These are phyloP conservation scores for Gasterosteus aculeatus DNA, from an alignment of 2,113 vertebrate species.

Conservation along the genomic window DNA sequence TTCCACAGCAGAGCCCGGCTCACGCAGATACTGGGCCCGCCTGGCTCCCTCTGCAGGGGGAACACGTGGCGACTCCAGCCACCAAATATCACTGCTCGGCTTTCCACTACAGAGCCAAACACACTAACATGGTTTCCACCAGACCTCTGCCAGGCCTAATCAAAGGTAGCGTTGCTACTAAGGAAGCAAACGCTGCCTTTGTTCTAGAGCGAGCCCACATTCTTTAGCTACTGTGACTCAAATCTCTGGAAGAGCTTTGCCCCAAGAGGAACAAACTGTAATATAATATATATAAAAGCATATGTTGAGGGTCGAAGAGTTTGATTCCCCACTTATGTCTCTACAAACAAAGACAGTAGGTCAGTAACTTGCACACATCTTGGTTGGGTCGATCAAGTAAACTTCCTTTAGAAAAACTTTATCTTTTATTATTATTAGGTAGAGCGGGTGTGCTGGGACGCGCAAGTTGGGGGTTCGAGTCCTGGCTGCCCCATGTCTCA, in stretches of 20 bases:
- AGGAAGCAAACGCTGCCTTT: not conserved
- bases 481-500: too few relatives aligned
- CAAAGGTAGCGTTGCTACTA: not conserved
- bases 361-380: not conserved
- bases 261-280: not conserved
- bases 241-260: not conserved
- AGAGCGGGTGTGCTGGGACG: too few relatives aligned
- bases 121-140: slow-evolving; percentile 3
- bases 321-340: not conserved
- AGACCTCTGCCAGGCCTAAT: not conserved
- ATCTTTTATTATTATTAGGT: not conserved
- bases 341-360: not conserved
- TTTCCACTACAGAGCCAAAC: slow-evolving; percentile 2
- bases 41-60: not conserved
- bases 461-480: too few relatives aligned
- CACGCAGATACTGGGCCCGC: not conserved
- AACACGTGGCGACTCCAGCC: slow-evolving; percentile 6
- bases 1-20: not conserved
- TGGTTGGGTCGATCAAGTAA: not conserved
- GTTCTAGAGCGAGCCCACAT: not conserved
- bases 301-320: not conserved
- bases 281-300: not conserved
- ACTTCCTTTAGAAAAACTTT: not conserved
- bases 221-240: not conserved
- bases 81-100: not conserved